A percentile compares a stretch with the other conserved stretches of the same genome.
Conservation (phyloP, 1,140 invertebrate species). For the Popillia japonica region DNA sequence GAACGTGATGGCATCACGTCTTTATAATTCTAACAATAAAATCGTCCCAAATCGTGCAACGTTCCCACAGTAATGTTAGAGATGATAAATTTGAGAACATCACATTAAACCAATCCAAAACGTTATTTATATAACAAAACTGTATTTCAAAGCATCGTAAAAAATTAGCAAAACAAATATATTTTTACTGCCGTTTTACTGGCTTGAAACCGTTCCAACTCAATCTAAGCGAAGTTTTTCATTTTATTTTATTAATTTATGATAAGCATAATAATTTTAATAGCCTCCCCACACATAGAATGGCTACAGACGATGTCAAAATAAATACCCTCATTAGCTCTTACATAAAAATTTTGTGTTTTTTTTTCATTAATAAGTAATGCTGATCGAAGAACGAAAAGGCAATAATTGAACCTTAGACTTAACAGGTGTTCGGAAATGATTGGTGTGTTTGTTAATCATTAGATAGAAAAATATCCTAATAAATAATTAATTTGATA, state of each 20-base stretch:
- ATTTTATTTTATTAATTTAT: constrained; percentile 32
- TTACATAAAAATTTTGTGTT: too few species aligned
- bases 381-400: neutral
- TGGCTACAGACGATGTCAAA: neutral
- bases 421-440: constrained; percentile 17
- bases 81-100: neutral
- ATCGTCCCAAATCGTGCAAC: neutral
- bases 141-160: constrained; percentile 30
- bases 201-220: constrained; percentile 28
- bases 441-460: neutral
- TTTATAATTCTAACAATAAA: constrained; percentile 13
- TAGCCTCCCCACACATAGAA: neutral
- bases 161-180: constrained; percentile 35
- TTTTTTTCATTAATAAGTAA: too few species aligned
- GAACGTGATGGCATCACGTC: neutral
- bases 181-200: constrained; percentile 25
- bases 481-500: neutral
- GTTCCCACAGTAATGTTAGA: neutral
- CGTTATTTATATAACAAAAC: constrained; percentile 30
- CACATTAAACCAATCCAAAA: constrained; percentile 27
- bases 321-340: too few species aligned
- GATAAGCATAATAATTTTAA: constrained; percentile 4
- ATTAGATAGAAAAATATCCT: neutral
- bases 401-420: constrained; percentile 29
- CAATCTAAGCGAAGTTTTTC: neutral